Evolutionary conservation across 1,140 invertebrate genomes (phyloP).

Genomic region (Macrostomum lignano): DNA sequence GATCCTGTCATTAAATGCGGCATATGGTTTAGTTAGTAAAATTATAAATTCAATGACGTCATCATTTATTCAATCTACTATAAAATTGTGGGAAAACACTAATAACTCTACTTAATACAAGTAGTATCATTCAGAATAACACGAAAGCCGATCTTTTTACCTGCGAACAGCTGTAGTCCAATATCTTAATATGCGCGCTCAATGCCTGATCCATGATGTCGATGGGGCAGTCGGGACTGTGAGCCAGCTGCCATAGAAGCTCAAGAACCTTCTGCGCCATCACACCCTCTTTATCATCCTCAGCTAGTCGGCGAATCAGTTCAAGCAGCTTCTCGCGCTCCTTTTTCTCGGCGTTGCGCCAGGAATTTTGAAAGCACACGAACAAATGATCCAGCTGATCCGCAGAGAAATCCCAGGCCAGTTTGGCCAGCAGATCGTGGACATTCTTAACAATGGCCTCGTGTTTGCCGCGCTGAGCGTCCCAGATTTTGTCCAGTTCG

Average conservation of each 20-base stretch:
- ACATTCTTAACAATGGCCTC: conserved; percentile 86
- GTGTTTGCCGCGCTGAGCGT: conserved; percentile 69
- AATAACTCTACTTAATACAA: no score
- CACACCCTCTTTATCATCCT: conserved; percentile 89
- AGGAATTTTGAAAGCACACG: conserved; percentile 72
- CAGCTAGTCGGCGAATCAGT: conserved; percentile 65
- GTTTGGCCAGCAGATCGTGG: conserved; percentile 71
- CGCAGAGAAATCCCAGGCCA: conserved; percentile 88
- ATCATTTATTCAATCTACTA: no score
- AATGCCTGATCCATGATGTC: conserved; percentile 91
- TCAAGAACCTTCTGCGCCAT: conserved; percentile 88
- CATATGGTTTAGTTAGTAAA: no score
- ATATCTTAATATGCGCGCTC: conserved; percentile 73
- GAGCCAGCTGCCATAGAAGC: conserved; percentile 79
- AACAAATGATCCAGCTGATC: conserved; percentile 87
- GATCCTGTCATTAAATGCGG: no score
- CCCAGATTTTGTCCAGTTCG: conserved; percentile 78
- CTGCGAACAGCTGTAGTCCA: no score
- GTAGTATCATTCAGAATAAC: no score
- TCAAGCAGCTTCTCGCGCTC: conserved; percentile 78
- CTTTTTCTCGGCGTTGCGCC: conserved; percentile 76
- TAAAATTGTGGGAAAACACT: no score
- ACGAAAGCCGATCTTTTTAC: no score
- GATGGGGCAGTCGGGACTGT: conserved; percentile 72
- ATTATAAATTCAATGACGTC: no score